Evolutionary conservation across 2,113 vertebrate genomes (phyloP).

Genomic region (Upupa epops): DNA sequence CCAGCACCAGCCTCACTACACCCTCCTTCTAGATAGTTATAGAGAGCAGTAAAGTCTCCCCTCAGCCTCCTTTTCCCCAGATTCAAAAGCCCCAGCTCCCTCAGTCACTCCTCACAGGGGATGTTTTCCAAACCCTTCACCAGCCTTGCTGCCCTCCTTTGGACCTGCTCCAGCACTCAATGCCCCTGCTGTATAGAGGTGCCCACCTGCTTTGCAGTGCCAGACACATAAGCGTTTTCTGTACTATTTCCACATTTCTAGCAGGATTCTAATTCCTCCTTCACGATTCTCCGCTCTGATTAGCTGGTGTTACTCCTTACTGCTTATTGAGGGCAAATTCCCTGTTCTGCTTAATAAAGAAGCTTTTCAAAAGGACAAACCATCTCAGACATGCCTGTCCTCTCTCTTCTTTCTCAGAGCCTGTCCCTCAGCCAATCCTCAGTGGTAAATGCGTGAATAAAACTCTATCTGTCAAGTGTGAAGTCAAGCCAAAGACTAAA

Average conservation of each 20-base stretch:
- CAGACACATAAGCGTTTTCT: background rate
- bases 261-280: background rate
- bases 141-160: too few relatives aligned
- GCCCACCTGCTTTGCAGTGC: background rate
- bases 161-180: too few relatives aligned
- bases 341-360: background rate
- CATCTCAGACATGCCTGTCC: background rate
- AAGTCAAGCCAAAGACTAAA: background rate
- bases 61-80: too few relatives aligned
- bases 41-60: too few relatives aligned
- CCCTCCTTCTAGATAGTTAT: too few relatives aligned
- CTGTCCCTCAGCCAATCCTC: slow-evolving; percentile 38
- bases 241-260: background rate
- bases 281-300: background rate
- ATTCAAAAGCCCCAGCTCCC: too few relatives aligned
- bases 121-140: too few relatives aligned
- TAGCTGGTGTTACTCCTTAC: background rate
- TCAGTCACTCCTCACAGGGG: too few relatives aligned
- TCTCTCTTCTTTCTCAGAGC: slow-evolving; percentile 37
- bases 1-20: too few relatives aligned
- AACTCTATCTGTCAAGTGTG: background rate
- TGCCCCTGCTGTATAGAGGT: background rate
- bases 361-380: background rate
- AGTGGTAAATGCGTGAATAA: background rate
- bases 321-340: background rate